phyloP scores from a whole-genome alignment of 2,797 vertebrate species.

The Anableps anableps region DNA sequence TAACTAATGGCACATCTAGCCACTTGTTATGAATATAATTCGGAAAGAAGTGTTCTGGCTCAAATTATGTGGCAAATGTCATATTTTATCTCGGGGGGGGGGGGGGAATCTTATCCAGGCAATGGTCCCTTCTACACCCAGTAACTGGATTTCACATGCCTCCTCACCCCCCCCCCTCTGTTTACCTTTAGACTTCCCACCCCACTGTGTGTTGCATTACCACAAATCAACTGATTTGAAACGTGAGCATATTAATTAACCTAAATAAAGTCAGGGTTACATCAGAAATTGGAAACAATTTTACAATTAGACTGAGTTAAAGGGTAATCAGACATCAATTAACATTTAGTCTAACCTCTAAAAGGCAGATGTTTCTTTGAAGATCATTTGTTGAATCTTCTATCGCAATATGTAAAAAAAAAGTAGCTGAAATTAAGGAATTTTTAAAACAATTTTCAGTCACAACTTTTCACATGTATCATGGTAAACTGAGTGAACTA shows the following conservation, averaged over 20 bases:
- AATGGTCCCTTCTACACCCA: not conserved
- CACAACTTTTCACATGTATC: not conserved
- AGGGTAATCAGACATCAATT: not conserved
- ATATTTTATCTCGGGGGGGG: not conserved
- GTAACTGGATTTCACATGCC: not conserved
- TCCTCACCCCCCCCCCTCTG: not conserved
- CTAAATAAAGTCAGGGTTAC: not conserved
- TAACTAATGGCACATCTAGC: conserved; percentile 14
- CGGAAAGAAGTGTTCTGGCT: not conserved
- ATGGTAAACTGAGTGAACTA: not conserved
- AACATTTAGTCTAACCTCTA: not conserved
- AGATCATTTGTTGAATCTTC: not conserved
- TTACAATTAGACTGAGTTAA: not conserved
- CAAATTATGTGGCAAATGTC: not conserved
- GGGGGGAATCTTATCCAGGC: not conserved
- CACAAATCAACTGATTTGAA: not conserved
- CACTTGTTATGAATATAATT: not conserved
- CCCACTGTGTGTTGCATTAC: not conserved
- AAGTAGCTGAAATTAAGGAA: not conserved
- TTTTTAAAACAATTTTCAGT: not conserved
- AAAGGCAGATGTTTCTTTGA: not conserved
- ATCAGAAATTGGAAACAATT: not conserved
- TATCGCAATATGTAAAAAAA: not conserved
- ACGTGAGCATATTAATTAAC: not conserved
- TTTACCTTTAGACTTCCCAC: not conserved